Percentiles rank a stretch among this genome's conserved stretches.
These are phyloP conservation scores for Festucalex cinctus DNA, from an alignment of 2,113 vertebrate species.

Conservation along the genomic window DNA sequence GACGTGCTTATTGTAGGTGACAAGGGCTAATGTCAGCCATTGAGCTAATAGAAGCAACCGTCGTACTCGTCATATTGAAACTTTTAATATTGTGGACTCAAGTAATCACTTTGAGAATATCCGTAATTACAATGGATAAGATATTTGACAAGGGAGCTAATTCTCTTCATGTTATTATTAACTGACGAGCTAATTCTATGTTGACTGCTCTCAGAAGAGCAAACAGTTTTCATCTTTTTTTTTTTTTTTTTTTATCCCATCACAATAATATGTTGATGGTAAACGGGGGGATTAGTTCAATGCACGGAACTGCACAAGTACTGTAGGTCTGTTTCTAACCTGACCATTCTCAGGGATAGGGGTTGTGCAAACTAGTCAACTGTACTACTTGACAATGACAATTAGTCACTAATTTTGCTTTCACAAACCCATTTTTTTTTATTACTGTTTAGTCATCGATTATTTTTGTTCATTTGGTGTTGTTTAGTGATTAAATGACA, in stretches of 20 bases:
- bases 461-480: too few relatives aligned
- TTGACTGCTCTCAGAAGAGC: constrained; percentile 27
- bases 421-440: too few relatives aligned
- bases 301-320: background rate
- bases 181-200: constrained; percentile 13
- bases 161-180: background rate
- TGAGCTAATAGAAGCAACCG: background rate
- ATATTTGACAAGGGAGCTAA: background rate
- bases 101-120: background rate
- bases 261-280: constrained; percentile 39
- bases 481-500: too few relatives aligned
- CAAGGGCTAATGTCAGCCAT: too few relatives aligned
- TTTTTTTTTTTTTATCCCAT: background rate
- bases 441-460: too few relatives aligned
- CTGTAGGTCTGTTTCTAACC: constrained; percentile 16
- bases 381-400: background rate
- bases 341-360: constrained; percentile 11
- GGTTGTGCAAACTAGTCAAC: background rate
- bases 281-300: constrained; percentile 6
- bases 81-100: background rate
- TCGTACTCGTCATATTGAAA: background rate
- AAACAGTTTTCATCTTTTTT: constrained; percentile 29
- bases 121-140: background rate
- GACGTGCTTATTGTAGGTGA: too few relatives aligned
- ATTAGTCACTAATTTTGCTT: too few relatives aligned